Evolutionary conservation across 1,140 invertebrate genomes (phyloP).

Genomic region (Atta cephalotes): DNA sequence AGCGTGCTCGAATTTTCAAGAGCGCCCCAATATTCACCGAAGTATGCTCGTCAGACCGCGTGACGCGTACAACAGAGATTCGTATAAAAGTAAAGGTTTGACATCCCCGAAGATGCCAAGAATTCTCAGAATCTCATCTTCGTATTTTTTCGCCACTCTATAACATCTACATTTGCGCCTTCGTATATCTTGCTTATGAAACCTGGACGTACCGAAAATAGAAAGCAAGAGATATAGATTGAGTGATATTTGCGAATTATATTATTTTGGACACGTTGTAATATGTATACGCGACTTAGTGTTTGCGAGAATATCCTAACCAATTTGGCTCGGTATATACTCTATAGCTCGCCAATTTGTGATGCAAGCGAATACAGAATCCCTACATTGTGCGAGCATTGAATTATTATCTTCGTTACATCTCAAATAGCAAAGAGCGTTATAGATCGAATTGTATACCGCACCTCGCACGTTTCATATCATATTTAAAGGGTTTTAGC

Average conservation of each 20-base stretch:
- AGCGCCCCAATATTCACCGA: background rate
- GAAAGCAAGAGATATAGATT: background rate
- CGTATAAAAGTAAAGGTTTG: conserved; percentile 32
- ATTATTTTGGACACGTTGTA: background rate
- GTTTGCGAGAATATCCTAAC: background rate
- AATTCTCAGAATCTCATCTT: conserved; percentile 54
- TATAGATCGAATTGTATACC: background rate
- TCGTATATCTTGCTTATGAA: background rate
- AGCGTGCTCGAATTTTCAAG: conserved; percentile 24
- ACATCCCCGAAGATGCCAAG: conserved; percentile 30
- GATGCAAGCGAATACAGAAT: background rate
- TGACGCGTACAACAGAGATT: conserved; percentile 44
- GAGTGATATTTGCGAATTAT: background rate
- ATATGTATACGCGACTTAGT: background rate
- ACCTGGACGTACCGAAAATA: background rate
- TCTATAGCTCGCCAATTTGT: background rate
- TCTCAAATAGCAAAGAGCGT: background rate
- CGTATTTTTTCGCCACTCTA: conserved; percentile 30
- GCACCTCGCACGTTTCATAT: background rate
- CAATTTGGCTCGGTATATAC: background rate
- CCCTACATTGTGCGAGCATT: background rate
- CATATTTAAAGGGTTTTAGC: conserved; percentile 4
- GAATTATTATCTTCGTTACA: conserved; percentile 15
- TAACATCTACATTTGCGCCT: conserved; percentile 32
- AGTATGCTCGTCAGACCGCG: conserved; percentile 24